Conservation (phyloP, 2,113 vertebrate genomes). For the Syngnathus floridae region DNA sequence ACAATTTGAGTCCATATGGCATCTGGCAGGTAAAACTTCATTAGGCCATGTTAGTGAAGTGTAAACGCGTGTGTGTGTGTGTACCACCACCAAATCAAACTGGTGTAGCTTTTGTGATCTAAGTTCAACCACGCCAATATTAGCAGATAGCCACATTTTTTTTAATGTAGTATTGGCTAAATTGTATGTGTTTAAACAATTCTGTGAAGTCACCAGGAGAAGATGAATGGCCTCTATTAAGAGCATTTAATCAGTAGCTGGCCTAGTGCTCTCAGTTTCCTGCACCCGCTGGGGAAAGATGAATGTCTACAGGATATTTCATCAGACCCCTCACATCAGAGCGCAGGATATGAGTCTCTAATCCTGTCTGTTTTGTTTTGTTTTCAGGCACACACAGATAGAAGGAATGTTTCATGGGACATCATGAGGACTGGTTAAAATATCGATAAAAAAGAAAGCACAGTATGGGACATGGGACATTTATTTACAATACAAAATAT, state of each 20-base stretch:
- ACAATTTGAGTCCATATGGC: constrained; percentile 47
- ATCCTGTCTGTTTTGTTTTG: constrained; percentile 56
- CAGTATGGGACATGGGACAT: background rate
- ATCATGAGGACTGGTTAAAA: constrained; percentile 16
- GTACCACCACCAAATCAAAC: background rate
- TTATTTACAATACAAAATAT: background rate
- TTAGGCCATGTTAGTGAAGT: constrained; percentile 33
- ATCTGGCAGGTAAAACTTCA: constrained; percentile 52
- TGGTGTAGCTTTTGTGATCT: background rate
- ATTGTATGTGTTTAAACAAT: constrained; percentile 58
- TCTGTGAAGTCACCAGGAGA: constrained; percentile 53
- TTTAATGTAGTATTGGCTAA: constrained; percentile 4
- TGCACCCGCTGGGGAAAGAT: constrained; percentile 65
- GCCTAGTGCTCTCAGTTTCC: constrained; percentile 59
- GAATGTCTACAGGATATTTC: constrained; percentile 72
- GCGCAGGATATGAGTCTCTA: constrained; percentile 58
- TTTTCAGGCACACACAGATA: constrained; percentile 46
- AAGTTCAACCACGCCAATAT: constrained; percentile 16
- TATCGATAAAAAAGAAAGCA: background rate
- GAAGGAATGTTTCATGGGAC: constrained; percentile 35
- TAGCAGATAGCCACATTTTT: constrained; percentile 16
- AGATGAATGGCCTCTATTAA: constrained; percentile 76
- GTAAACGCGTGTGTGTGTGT: constrained; percentile 23
- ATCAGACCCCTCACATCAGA: constrained; percentile 53
- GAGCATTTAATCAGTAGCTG: constrained; percentile 76